These are phyloP conservation scores for Caprella mutica DNA, from an alignment of 2,888 invertebrate genomes.

Conservation along the genomic window DNA sequence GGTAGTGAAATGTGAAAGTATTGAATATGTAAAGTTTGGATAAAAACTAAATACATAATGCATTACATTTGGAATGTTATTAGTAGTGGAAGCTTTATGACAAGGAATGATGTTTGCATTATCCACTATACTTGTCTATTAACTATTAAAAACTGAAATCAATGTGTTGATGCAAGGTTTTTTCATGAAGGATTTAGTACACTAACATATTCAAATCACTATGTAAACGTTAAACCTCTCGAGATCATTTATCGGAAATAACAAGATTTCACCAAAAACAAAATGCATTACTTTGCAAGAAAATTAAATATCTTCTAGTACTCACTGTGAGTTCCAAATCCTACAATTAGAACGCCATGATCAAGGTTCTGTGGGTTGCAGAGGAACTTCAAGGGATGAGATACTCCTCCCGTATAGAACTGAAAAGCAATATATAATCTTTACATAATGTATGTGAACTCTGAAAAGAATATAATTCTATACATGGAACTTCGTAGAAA, in stretches of 20 bases:
- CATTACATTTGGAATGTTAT: too few species aligned
- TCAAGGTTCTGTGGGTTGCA: constrained; percentile 66
- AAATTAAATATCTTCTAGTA: constrained; percentile 30
- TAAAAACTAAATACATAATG: constrained; percentile 8
- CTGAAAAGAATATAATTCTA: too few species aligned
- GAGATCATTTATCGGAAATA: neutral
- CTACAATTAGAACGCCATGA: constrained; percentile 92
- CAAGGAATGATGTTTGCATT: too few species aligned
- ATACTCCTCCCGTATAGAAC: constrained; percentile 88
- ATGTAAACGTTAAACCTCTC: neutral
- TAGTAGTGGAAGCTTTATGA: too few species aligned
- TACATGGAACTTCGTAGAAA: neutral
- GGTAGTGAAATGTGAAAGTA: too few species aligned
- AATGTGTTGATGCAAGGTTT: too few species aligned
- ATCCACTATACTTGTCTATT: too few species aligned
- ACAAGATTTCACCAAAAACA: neutral
- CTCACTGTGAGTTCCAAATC: constrained; percentile 69
- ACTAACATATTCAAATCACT: too few species aligned
- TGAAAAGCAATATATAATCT: constrained; percentile 42
- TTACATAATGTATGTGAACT: too few species aligned
- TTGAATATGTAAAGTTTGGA: too few species aligned
- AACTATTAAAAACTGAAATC: too few species aligned
- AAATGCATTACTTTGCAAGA: neutral
- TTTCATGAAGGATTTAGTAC: too few species aligned
- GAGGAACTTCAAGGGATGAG: constrained; percentile 76